Evolutionary conservation across 2,113 vertebrate genomes (phyloP), one percentile per base, ranked within the genome.

Genomic region (Larimichthys polyactis): DNA sequence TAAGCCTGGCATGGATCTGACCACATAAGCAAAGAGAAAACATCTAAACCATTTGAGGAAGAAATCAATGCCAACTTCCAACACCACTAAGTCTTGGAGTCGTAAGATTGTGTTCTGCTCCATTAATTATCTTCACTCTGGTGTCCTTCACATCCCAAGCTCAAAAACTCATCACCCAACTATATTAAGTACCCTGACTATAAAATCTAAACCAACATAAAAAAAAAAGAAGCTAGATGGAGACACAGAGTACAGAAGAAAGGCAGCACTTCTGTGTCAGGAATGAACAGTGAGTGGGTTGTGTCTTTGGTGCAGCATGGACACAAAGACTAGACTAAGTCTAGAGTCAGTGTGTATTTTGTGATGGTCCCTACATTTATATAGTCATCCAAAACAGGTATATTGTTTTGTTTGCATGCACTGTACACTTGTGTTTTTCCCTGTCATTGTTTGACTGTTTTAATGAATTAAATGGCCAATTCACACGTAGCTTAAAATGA

Each of bases 1-100:
- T 52, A 9, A 3, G 40, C 32, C 76, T 83, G 84, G 82, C 81
- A 78, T 22, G 15, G 11, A 67, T 32, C 71, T 55, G 40, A 65
- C 29, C 5, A 12, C 78, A 70, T 43, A 40, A 86, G 72, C 66
- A 59, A 7, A 69, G 72, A 86, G 74, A 86, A 71, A 79, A 87
- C 80, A 77, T 79, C 66, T 70, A 84, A 68, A 77, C 86, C 17
- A 87, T 84, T 84, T 90, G 59, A 75, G 83, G 52, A 48, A 71
- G 46, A 87, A 92, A 92, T 90, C 85, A 48, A 86, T 79, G 22
- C 32, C 63, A 65, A 69, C 64, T 81, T 85, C 89, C 85, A 90
- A 79, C 77, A 71, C 67, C 5, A 65, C 71, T 87, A 43, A 74
- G 67, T 71, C 63, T 68, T 40, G 5, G 72, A 86, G 78, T 82